These are phyloP conservation scores for Siniperca chuatsi DNA, from an alignment of 2,113 vertebrate species.

Conservation along the genomic window DNA sequence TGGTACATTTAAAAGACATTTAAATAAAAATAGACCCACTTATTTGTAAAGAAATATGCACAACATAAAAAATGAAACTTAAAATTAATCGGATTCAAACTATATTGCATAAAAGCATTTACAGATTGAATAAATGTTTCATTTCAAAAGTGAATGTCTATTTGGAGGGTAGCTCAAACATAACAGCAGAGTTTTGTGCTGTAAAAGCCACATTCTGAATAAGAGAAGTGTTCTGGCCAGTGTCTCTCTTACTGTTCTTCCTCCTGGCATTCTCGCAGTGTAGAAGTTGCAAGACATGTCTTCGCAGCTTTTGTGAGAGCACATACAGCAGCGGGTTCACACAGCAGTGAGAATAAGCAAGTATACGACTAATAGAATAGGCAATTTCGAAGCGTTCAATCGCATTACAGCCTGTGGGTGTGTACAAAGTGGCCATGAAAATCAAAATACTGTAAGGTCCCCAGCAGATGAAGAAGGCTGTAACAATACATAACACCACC, in stretches of 20 bases:
- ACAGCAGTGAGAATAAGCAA: constrained; percentile 86
- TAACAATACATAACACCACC: constrained; percentile 81
- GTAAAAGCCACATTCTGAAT: neutral
- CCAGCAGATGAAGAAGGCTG: constrained; percentile 86
- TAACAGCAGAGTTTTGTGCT: neutral
- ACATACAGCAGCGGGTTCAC: constrained; percentile 85
- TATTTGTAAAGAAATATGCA: neutral
- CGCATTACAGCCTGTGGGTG: constrained; percentile 22
- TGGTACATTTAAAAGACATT: neutral
- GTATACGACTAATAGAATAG: constrained; percentile 59
- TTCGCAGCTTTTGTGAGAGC: constrained; percentile 75
- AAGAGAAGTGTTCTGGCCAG: neutral
- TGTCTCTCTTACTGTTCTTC: neutral
- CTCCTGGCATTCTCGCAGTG: neutral
- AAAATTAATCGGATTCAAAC: neutral
- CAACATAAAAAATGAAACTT: neutral
- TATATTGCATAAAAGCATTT: neutral
- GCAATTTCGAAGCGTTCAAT: constrained; percentile 30
- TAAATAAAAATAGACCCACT: neutral
- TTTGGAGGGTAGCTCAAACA: neutral
- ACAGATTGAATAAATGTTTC: neutral
- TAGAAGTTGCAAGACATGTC: constrained; percentile 68
- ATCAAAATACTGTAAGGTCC: constrained; percentile 83
- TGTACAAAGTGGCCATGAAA: constrained; percentile 19
- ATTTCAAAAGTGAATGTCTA: neutral